These are phyloP conservation scores for Leptopilina myrica DNA, from an alignment of 2,888 invertebrate genomes.

Conservation along the genomic window DNA sequence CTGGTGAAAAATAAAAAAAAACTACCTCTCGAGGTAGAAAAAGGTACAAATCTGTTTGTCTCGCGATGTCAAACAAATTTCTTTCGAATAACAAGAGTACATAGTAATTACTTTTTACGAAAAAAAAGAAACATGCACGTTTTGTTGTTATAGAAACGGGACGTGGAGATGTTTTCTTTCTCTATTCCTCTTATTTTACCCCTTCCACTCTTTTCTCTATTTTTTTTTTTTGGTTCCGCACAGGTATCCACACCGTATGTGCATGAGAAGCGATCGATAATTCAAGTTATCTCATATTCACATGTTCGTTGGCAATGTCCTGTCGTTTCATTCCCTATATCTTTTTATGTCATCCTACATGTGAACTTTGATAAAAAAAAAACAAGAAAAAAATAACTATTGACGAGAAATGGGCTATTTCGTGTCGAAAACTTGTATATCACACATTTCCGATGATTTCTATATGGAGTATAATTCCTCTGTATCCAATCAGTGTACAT, in stretches of 20 bases:
- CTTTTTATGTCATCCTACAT: conserved; percentile 45
- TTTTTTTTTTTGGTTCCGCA: conserved; percentile 43
- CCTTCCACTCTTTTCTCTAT: not conserved
- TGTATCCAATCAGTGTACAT: too few species aligned
- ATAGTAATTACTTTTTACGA: conserved; percentile 18
- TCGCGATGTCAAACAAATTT: too few species aligned
- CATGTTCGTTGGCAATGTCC: conserved; percentile 51
- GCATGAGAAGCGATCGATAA: conserved; percentile 52
- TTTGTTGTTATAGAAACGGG: conserved; percentile 8
- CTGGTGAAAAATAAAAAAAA: too few species aligned
- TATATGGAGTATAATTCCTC: not conserved
- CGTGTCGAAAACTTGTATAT: not conserved
- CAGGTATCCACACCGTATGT: conserved; percentile 25
- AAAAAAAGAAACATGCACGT: conserved; percentile 10
- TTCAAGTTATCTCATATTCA: conserved; percentile 54
- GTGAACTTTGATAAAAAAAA: not conserved
- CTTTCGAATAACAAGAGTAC: not conserved
- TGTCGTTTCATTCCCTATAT: conserved; percentile 52
- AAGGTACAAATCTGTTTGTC: too few species aligned
- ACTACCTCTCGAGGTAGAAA: not conserved
- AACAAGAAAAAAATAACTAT: not conserved
- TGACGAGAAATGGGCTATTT: conserved; percentile 1
- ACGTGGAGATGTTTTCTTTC: conserved; percentile 10
- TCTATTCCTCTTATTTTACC: conserved; percentile 36
- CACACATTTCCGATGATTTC: not conserved